Evolutionary conservation across 2,797 vertebrate species (phyloP).

Genomic region (Microctenopoma steveboyesi): DNA sequence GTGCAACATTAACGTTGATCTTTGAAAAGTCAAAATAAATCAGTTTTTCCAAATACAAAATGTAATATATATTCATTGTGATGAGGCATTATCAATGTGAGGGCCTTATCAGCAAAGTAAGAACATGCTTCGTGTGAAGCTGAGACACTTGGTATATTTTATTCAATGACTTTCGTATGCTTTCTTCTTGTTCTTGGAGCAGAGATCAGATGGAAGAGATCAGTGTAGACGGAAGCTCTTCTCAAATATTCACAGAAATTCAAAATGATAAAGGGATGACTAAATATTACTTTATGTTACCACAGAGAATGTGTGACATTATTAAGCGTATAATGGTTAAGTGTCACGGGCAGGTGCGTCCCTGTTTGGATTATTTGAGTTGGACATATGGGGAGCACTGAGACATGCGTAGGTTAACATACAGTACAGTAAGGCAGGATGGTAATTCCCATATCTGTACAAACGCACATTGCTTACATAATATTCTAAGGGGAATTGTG

Average conservation of each 20-base stretch:
- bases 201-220: not conserved
- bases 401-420: slow-evolving; percentile 52
- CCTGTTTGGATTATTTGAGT: slow-evolving; percentile 24
- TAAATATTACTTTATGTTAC: slow-evolving; percentile 6
- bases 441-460: slow-evolving; percentile 56
- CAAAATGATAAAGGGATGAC: slow-evolving; percentile 3
- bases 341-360: slow-evolving; percentile 26
- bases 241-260: not conserved
- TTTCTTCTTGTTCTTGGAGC: slow-evolving; percentile 10
- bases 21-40: slow-evolving; percentile 34
- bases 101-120: not conserved
- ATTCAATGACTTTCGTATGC: slow-evolving; percentile 8
- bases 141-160: slow-evolving; percentile 7
- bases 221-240: not conserved
- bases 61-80: slow-evolving; percentile 19
- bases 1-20: slow-evolving; percentile 28
- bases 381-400: slow-evolving; percentile 57
- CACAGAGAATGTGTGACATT: not conserved
- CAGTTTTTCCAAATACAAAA: slow-evolving; percentile 12
- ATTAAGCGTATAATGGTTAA: not conserved
- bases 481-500: slow-evolving; percentile 48
- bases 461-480: slow-evolving; percentile 58
- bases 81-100: slow-evolving; percentile 21
- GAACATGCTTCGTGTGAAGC: slow-evolving; percentile 1
- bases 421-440: slow-evolving; percentile 56